Evolutionary conservation across 1,140 invertebrate species (phyloP).

Genomic region (Phthorimaea operculella): DNA sequence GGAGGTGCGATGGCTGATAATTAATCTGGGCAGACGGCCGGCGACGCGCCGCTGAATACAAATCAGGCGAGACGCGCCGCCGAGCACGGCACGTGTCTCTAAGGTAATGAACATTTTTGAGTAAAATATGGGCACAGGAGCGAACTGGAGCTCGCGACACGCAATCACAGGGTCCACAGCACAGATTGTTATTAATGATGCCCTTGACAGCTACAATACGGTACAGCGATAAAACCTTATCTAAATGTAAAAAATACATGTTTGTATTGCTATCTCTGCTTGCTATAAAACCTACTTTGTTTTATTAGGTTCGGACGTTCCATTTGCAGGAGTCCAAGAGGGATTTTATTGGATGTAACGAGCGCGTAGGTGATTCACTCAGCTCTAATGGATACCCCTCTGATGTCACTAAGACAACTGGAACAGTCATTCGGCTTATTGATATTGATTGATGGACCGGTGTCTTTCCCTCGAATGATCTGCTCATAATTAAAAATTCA

Average conservation of each 20-base stretch:
- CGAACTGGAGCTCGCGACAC: background rate
- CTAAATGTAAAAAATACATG: too few species aligned
- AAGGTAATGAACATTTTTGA: background rate
- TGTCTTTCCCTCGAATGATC: background rate
- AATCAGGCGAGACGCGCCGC: constrained; percentile 26
- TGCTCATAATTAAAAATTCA: background rate
- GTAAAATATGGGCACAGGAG: background rate
- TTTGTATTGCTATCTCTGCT: too few species aligned
- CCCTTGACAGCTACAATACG: background rate
- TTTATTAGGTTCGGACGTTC: background rate
- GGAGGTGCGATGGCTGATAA: constrained; percentile 49
- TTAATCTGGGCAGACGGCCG: constrained; percentile 62
- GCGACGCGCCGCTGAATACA: constrained; percentile 47
- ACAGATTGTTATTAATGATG: constrained; percentile 1
- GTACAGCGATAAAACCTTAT: too few species aligned
- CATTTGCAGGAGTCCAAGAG: background rate
- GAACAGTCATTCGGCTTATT: background rate
- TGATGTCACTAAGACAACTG: background rate
- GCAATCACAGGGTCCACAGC: background rate
- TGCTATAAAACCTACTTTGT: too few species aligned
- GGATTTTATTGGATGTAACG: constrained; percentile 21
- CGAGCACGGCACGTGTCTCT: background rate
- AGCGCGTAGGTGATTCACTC: constrained; percentile 26
- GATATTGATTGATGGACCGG: background rate
- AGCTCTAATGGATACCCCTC: background rate